Evolutionary conservation across 2,113 vertebrate species (phyloP), one percentile per base, ranked within the genome.

Genomic region (Halichoerus grypus): DNA sequence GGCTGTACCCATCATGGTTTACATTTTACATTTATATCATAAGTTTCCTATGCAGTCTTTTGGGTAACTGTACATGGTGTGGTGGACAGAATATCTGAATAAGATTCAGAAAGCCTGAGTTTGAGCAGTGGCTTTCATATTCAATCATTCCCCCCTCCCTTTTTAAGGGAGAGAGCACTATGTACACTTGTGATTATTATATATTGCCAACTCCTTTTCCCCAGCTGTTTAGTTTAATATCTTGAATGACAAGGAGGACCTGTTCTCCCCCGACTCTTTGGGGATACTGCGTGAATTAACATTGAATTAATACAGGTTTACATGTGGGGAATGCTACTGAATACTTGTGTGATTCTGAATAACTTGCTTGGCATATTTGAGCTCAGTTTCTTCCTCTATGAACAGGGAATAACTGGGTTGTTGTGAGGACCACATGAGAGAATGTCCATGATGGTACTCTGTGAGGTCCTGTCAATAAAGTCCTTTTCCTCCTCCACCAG

Each of bases 61-160:
- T 63, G 39, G 18, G 21, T 89, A 63, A 49, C 16, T 96, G n/a
- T 89, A 74, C 28, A 1, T 84, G 57, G n/a, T 92, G 12, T 82
- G 71, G 33, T 82, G 2, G 55, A 9, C 80, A 89, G n/a, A 95
- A 80, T 61, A 21, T 85, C 93, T 85, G n/a, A 92, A 36, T 88
- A 65, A 79, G 46, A 85, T 65, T 85, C 49, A 80, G 57, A 91
- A 83, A 36, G 67, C 42, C 46, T 96, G 33, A 28, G 46, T 79
- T 83, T 87, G 31, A 89, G n/a, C 26, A 82, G n/a, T 71, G 36
- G 28, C 18, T 83, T 95, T 88, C 14, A n/a, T 67, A 76, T 42
- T 88, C 57, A 87, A 1, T 39, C 3, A n/a, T 21, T 26, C 4
- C 7, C 7, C 22, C 49, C 19, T 22, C 22, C 8, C 4, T n/a